Evolutionary conservation across 2,113 vertebrate species (phyloP).

Genomic region (Clarias magur): DNA sequence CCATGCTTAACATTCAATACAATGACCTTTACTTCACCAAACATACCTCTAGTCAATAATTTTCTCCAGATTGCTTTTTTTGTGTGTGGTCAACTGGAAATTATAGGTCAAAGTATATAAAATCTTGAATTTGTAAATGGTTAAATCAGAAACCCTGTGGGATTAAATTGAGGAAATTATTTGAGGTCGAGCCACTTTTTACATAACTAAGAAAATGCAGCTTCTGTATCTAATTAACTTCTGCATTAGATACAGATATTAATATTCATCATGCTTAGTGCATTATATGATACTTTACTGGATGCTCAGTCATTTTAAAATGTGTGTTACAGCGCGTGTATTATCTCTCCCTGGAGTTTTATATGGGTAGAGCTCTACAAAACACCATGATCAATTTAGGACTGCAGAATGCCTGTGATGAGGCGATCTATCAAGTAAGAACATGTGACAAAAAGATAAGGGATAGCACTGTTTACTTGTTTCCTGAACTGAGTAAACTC

Average conservation of each 20-base stretch:
- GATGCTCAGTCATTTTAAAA: neutral
- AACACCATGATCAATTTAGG: conserved; percentile 98
- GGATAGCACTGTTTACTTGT: neutral
- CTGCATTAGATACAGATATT: neutral
- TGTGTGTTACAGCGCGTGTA: conserved; percentile 81
- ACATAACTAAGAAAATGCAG: neutral
- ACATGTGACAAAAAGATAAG: conserved; percentile 3
- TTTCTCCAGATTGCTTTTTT: too few relatives aligned
- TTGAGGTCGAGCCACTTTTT: neutral
- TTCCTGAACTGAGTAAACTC: neutral
- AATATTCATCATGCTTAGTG: neutral
- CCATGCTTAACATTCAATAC: too few relatives aligned
- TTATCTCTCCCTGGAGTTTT: conserved; percentile 96
- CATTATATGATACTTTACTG: neutral
- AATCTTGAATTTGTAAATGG: neutral
- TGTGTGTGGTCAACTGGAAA: too few relatives aligned
- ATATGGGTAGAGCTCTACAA: conserved; percentile 92
- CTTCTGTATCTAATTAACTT: neutral
- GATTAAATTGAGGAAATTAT: neutral
- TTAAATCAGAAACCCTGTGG: neutral
- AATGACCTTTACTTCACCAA: too few relatives aligned
- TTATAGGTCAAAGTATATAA: neutral
- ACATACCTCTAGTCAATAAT: too few relatives aligned
- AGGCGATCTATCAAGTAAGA: conserved; percentile 91
- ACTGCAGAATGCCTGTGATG: conserved; percentile 93